phyloP scores from a whole-genome alignment of 2,797 vertebrate genomes.

The Gymnopithys bicolor region DNA sequence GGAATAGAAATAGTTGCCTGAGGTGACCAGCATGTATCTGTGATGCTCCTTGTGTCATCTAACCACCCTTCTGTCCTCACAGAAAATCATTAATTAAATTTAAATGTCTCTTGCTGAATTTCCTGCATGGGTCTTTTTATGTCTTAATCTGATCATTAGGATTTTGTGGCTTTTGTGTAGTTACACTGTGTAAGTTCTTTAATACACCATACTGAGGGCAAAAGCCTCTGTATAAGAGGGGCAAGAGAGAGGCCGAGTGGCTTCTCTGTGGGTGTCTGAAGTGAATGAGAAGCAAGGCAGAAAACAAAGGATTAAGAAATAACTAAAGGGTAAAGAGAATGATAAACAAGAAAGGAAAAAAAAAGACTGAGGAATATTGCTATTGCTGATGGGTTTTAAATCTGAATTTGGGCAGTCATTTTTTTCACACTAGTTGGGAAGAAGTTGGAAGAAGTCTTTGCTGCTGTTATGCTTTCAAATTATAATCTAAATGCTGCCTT shows the following conservation, averaged over 20 bases:
- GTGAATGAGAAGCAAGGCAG: not conserved
- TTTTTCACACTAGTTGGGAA: not conserved
- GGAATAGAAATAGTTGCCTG: not conserved
- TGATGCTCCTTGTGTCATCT: not conserved
- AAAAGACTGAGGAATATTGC: not conserved
- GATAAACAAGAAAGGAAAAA: not conserved
- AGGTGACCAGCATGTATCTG: rapidly evolving
- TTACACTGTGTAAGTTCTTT: not conserved
- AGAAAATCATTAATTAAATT: not conserved
- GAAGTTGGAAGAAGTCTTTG: not conserved
- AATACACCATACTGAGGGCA: not conserved
- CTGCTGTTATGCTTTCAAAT: constrained; percentile 16
- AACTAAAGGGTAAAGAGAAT: not conserved
- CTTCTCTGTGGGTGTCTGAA: not conserved
- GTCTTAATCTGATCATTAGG: not conserved
- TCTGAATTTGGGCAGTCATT: not conserved
- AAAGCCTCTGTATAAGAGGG: not conserved
- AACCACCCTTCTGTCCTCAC: not conserved
- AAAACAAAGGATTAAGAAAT: constrained; percentile 19
- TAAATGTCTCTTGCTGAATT: not conserved
- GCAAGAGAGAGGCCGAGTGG: not conserved
- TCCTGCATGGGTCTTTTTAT: not conserved
- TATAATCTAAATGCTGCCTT: constrained; percentile 14
- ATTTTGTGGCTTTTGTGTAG: not conserved
- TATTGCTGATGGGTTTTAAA: constrained; percentile 6